A percentile compares a stretch with the other conserved stretches of the same genome.
phyloP scores from a whole-genome alignment of 2,797 vertebrate species.

The Margarornis squamiger region DNA sequence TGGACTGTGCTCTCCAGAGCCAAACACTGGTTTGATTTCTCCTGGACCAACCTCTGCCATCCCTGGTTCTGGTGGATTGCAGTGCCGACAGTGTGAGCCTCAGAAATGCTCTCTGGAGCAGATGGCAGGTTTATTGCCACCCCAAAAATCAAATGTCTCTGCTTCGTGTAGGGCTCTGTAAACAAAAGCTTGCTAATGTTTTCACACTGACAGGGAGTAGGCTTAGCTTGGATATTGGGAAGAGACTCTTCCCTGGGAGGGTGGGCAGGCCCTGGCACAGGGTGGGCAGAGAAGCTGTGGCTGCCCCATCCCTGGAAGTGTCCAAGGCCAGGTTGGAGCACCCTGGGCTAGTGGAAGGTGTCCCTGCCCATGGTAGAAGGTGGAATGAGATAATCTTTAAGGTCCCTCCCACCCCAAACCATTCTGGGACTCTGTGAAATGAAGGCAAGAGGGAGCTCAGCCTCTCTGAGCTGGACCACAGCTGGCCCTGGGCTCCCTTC shows the following conservation, averaged over 20 bases:
- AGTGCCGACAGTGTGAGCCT: neutral
- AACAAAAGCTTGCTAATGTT: neutral
- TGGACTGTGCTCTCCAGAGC: neutral
- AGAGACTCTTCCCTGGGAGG: neutral
- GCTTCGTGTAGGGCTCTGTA: neutral
- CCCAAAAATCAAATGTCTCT: neutral
- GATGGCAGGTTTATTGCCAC: neutral
- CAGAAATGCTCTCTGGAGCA: neutral
- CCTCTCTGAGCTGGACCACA: rapidly evolving
- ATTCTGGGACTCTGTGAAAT: neutral
- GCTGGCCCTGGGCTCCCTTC: neutral
- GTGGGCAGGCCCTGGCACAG: neutral
- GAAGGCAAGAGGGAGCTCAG: neutral
- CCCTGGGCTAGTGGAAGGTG: rapidly evolving
- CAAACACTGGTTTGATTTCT: neutral
- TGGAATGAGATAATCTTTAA: neutral
- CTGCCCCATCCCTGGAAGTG: neutral
- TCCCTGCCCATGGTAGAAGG: neutral
- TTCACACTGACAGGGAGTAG: neutral
- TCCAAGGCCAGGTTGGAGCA: neutral
- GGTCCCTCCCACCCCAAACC: neutral
- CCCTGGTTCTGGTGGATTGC: neutral
- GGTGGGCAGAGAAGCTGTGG: neutral
- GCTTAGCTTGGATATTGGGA: neutral
- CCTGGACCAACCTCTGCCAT: neutral